phyloP scores from a whole-genome alignment of 2,113 vertebrate species.

The Cololabis saira region DNA sequence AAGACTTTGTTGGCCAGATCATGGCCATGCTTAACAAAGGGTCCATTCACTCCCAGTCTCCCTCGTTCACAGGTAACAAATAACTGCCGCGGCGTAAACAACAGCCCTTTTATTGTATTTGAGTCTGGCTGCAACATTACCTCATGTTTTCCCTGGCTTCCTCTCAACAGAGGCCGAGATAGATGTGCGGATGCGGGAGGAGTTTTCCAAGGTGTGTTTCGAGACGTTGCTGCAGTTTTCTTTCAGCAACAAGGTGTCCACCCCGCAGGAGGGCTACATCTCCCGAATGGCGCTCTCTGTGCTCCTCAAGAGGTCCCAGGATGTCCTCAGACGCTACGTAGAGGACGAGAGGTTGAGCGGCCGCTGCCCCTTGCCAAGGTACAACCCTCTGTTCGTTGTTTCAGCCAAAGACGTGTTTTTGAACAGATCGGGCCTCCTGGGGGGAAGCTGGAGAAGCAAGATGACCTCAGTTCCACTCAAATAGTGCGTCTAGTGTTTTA shows the following conservation, averaged over 20 bases:
- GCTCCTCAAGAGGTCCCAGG: constrained; percentile 94
- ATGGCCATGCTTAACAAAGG: constrained; percentile 99
- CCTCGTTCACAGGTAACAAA: constrained; percentile 94
- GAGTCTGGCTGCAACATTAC: not conserved
- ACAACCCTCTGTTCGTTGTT: constrained; percentile 1
- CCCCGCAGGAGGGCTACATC: constrained; percentile 98
- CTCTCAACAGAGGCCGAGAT: constrained; percentile 92
- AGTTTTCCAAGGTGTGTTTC: constrained; percentile 99
- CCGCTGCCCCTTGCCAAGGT: constrained; percentile 97
- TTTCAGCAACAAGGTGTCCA: constrained; percentile 97
- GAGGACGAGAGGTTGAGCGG: constrained; percentile 96
- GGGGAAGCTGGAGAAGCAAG: too few species aligned
- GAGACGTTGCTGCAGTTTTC: constrained; percentile 98
- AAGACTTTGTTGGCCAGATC: constrained; percentile 98
- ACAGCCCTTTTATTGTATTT: not conserved
- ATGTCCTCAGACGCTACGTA: constrained; percentile 92
- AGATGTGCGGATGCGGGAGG: constrained; percentile 95
- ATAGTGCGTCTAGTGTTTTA: too few species aligned
- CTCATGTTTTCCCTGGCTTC: not conserved
- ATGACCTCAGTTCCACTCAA: too few species aligned
- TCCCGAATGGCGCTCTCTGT: constrained; percentile 97
- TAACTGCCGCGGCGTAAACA: not conserved
- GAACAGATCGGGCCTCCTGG: too few species aligned
- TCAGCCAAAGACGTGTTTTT: too few species aligned
- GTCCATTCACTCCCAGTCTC: constrained; percentile 98